These are phyloP conservation scores for Myrmecobius fasciatus DNA, from an alignment of 2,113 vertebrate species.

Conservation along the genomic window DNA sequence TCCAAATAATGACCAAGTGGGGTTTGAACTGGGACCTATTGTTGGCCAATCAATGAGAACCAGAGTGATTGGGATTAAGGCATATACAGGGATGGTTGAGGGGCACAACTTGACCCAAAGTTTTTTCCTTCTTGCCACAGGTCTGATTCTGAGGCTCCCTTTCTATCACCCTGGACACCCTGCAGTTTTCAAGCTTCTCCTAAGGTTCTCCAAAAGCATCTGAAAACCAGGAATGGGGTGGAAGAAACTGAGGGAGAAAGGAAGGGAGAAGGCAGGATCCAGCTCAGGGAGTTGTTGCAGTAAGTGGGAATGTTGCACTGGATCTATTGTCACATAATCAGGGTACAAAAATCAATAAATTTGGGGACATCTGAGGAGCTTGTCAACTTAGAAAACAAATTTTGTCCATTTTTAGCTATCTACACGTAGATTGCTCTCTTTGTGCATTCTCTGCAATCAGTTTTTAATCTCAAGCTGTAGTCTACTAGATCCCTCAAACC, in stretches of 20 bases:
- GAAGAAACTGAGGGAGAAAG: background rate
- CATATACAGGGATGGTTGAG: background rate
- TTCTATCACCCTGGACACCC: background rate
- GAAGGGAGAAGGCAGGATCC: background rate
- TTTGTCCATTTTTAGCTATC: background rate
- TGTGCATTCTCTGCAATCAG: background rate
- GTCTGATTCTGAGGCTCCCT: background rate
- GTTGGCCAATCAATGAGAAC: no score
- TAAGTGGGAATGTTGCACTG: background rate
- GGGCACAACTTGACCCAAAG: background rate
- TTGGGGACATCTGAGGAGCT: background rate
- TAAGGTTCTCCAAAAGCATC: background rate
- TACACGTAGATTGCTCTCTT: background rate
- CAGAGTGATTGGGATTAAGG: no score
- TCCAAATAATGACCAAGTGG: no score
- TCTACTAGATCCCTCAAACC: background rate
- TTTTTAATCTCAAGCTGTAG: background rate
- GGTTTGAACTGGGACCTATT: no score
- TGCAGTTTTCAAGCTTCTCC: background rate
- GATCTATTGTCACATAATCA: background rate
- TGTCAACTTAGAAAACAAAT: background rate
- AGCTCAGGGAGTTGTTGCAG: background rate
- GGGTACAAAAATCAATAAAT: background rate
- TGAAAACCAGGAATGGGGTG: background rate
- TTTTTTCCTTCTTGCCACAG: background rate